These are phyloP conservation scores for Cataglyphis hispanica DNA, from an alignment of 1,140 invertebrate species.

Conservation along the genomic window DNA sequence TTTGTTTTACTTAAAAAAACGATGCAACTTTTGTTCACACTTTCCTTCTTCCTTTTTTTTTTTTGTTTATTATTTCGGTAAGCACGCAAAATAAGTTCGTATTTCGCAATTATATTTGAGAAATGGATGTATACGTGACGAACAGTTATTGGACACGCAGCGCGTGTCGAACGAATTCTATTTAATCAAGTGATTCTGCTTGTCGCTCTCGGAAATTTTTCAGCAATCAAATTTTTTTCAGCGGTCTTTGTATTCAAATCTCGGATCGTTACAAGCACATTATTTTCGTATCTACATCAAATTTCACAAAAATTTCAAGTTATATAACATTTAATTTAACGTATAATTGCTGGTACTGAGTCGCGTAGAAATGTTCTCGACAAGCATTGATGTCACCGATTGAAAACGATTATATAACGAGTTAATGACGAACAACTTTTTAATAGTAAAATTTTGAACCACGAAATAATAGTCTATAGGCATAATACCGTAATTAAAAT, in stretches of 20 bases:
- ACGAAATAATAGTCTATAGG: neutral
- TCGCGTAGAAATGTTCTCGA: conserved; percentile 26
- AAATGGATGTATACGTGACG: conserved; percentile 8
- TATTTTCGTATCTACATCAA: conserved; percentile 13
- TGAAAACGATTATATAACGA: conserved; percentile 47
- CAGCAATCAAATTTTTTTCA: too few relatives aligned
- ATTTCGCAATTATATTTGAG: conserved; percentile 18
- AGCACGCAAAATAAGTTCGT: neutral
- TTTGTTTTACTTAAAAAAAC: conserved; percentile 12
- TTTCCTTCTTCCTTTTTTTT: conserved; percentile 2
- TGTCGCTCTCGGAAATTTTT: conserved; percentile 17
- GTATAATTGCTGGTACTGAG: neutral
- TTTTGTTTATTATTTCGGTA: conserved; percentile 28
- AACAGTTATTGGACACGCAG: neutral
- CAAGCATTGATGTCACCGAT: conserved; percentile 64
- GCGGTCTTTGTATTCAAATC: neutral
- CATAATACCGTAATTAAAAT: neutral
- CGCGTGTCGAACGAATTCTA: conserved; percentile 31
- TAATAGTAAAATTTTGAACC: neutral
- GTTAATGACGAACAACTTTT: conserved; percentile 18
- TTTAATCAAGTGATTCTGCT: conserved; percentile 62
- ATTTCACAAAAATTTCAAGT: conserved; percentile 37
- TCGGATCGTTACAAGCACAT: neutral
- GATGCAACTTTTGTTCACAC: neutral
- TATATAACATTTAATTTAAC: conserved; percentile 60